These are phyloP conservation scores for Brachionus paranguensis DNA, from an alignment of 1,140 invertebrate genomes.

Conservation along the genomic window DNA sequence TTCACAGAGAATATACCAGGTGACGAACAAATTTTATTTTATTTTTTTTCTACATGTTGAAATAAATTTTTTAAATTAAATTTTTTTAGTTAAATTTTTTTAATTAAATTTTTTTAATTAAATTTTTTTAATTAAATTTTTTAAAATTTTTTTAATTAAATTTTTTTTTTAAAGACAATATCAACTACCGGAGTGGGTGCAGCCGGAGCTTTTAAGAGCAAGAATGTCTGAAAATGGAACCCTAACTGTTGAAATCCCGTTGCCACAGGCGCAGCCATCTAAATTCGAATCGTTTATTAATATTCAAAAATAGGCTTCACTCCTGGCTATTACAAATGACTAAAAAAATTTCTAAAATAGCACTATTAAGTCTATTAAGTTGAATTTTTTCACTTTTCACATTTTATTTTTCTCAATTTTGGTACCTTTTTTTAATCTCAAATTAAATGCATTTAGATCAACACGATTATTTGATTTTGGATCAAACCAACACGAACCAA, in stretches of 20 bases:
- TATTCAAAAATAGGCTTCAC: neutral
- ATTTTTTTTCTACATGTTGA: neutral
- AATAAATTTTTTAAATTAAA: neutral
- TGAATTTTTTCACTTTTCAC: neutral
- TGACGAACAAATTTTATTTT: neutral
- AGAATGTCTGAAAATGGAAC: slow-evolving; percentile 39
- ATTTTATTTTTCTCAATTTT: neutral
- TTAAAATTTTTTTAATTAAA: too few relatives aligned
- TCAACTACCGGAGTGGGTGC: slow-evolving; percentile 30
- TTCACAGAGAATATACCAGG: slow-evolving; percentile 38
- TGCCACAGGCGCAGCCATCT: slow-evolving; percentile 9
- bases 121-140: too few relatives aligned
- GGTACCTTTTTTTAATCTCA: neutral
- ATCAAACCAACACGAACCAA: neutral
- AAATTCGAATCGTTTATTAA: slow-evolving; percentile 1
- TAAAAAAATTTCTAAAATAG: neutral
- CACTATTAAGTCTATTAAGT: neutral
- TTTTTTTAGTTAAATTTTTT: too few relatives aligned
- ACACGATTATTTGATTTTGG: neutral
- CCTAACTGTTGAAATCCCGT: slow-evolving; percentile 40
- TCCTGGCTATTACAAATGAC: neutral
- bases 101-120: too few relatives aligned
- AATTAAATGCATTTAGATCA: neutral
- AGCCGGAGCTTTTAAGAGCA: slow-evolving; percentile 19
- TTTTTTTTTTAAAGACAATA: slow-evolving; percentile 10